Evolutionary conservation across 2,888 invertebrate species (phyloP).

Genomic region (Eupithecia abbreviata): DNA sequence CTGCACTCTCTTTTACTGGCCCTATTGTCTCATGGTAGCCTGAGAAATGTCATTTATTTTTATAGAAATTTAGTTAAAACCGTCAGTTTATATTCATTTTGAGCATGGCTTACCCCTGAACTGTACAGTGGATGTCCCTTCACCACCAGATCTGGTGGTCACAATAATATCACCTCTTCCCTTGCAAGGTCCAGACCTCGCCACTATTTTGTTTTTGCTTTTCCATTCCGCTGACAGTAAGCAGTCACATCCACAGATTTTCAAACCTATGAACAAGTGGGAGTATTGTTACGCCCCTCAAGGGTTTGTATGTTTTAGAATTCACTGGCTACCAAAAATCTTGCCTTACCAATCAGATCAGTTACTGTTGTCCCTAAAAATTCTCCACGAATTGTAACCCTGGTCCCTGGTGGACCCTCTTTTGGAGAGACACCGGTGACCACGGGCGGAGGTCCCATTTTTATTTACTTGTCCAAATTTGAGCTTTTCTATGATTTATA

Average conservation of each 20-base stretch:
- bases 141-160: constrained; percentile 92
- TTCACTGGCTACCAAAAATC: neutral
- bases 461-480: neutral
- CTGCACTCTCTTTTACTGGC: constrained; percentile 98
- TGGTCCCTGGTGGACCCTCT: constrained; percentile 98
- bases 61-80: neutral
- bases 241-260: constrained; percentile 98
- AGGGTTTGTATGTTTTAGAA: neutral
- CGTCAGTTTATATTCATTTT: neutral
- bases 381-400: constrained; percentile 97
- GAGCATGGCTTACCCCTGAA: constrained; percentile 86
- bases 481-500: neutral
- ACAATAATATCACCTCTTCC: constrained; percentile 96
- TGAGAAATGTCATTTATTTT: constrained; percentile 46
- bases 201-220: constrained; percentile 97
- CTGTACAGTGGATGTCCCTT: constrained; percentile 94
- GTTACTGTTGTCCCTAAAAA: constrained; percentile 93
- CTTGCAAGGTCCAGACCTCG: constrained; percentile 96
- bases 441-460: constrained; percentile 90
- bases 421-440: constrained; percentile 99
- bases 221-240: constrained; percentile 98
- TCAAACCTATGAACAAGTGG: constrained; percentile 86
- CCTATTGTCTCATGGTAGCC: constrained; percentile 94
- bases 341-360: constrained; percentile 90
- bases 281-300: constrained; percentile 32